Conservation (phyloP, 2,888 invertebrate genomes). For the Trachelus stipa region DNA sequence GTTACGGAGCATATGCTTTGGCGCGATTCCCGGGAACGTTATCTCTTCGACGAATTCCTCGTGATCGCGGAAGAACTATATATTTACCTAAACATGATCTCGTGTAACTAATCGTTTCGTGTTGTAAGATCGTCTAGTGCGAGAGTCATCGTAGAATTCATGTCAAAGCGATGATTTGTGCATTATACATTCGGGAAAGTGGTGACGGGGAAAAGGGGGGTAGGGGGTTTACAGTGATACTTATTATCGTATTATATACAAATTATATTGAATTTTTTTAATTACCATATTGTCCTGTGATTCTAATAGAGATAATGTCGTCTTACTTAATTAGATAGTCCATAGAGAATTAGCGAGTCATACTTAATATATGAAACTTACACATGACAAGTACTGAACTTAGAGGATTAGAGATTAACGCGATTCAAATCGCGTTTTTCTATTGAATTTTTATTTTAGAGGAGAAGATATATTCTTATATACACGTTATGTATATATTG, state of each 20-base stretch:
- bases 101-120: not conserved
- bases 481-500: not conserved
- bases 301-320: not conserved
- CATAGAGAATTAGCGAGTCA: not conserved
- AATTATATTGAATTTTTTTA: not conserved
- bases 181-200: not conserved
- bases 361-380: not conserved
- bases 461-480: not conserved
- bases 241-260: not conserved
- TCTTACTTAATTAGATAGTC: not conserved
- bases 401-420: not conserved
- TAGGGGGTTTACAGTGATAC: not conserved
- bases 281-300: slow-evolving; percentile 8
- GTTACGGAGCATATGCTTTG: not conserved
- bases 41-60: not conserved
- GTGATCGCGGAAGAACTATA: not conserved
- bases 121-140: not conserved
- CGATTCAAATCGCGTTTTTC: not conserved
- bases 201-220: not conserved
- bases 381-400: slow-evolving; percentile 10
- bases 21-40: not conserved
- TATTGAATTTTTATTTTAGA: not conserved
- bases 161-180: not conserved
- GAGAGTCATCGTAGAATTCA: not conserved
- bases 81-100: slow-evolving; percentile 1